Conservation (phyloP, 1,140 invertebrate genomes). For the Stegodyphus mimosarum region DNA sequence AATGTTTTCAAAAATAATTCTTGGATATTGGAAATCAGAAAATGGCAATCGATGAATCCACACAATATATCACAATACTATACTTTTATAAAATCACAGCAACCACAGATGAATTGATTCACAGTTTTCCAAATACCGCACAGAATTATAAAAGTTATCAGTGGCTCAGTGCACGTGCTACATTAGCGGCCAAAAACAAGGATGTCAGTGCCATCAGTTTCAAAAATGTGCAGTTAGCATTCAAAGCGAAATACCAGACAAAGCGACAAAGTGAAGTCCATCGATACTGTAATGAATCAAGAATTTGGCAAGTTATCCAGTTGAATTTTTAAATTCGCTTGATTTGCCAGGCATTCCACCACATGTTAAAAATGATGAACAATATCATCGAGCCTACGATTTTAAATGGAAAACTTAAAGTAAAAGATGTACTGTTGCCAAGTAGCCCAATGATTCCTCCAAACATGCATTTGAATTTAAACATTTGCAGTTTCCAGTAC, state of each 20-base stretch:
- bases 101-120: slow-evolving; percentile 66
- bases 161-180: slow-evolving; percentile 64
- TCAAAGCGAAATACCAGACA: too few relatives aligned
- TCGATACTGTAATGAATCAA: too few relatives aligned
- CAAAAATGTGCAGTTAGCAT: too few relatives aligned
- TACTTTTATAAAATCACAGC: slow-evolving; percentile 64
- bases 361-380: too few relatives aligned
- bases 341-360: too few relatives aligned
- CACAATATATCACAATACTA: slow-evolving; percentile 67
- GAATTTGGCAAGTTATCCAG: too few relatives aligned
- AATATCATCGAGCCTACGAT: too few relatives aligned
- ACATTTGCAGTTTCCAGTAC: slow-evolving; percentile 71
- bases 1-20: slow-evolving; percentile 66
- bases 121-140: slow-evolving; percentile 66
- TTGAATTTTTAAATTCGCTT: too few relatives aligned
- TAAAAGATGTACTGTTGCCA: slow-evolving; percentile 34
- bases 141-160: slow-evolving; percentile 67
- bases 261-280: too few relatives aligned
- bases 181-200: slow-evolving; percentile 66
- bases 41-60: slow-evolving; percentile 65
- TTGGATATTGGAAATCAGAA: slow-evolving; percentile 68
- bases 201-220: slow-evolving; percentile 65
- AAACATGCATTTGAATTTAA: slow-evolving; percentile 66
- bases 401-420: too few relatives aligned
- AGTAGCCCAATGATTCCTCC: slow-evolving; percentile 22